These are phyloP conservation scores for Spinus olivaceus DNA, from an alignment of 2,797 vertebrate species.

Conservation along the genomic window DNA sequence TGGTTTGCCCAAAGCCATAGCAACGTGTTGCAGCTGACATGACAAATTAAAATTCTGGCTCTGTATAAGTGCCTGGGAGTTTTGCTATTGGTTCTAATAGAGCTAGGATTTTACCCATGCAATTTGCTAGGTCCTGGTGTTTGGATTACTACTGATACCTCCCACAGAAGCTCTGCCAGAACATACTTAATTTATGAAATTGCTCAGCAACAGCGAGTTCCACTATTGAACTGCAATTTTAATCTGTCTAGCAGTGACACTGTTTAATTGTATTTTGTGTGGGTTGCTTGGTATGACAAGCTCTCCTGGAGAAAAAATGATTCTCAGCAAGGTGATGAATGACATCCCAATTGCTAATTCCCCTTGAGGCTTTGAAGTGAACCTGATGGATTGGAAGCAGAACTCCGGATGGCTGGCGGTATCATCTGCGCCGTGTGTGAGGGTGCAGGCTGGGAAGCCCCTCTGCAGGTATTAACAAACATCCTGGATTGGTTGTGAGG, in stretches of 20 bases:
- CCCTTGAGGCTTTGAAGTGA: neutral
- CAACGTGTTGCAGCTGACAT: neutral
- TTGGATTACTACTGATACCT: neutral
- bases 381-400: neutral
- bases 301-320: neutral
- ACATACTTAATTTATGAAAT: neutral
- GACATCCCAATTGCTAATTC: neutral
- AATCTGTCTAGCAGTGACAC: neutral
- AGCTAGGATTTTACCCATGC: neutral
- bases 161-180: neutral
- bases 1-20: neutral
- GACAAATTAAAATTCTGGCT: neutral
- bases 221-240: neutral
- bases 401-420: accelerated
- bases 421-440: neutral
- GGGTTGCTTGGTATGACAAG: neutral
- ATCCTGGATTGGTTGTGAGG: neutral
- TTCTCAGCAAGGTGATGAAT: neutral
- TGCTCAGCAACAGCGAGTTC: neutral
- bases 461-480: neutral
- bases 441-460: neutral
- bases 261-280: neutral
- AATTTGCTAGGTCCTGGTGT: neutral
- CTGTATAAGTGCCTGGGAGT: neutral
- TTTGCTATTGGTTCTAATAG: neutral